These are phyloP conservation scores for Balanococcus diminutus DNA, from an alignment of 2,888 invertebrate species.

Conservation along the genomic window DNA sequence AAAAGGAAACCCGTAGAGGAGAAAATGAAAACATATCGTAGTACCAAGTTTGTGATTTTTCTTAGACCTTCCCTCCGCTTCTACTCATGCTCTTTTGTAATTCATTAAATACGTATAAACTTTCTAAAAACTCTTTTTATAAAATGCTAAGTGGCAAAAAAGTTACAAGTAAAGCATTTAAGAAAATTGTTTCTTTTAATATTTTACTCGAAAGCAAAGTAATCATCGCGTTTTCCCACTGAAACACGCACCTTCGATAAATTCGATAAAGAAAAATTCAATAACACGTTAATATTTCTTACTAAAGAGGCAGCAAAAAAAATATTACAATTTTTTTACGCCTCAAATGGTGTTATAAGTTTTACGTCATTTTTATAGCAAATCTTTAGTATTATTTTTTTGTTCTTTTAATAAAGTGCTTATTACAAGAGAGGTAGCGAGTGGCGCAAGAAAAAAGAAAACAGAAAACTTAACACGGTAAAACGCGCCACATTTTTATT, in stretches of 20 bases:
- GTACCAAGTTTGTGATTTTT: slow-evolving; percentile 40
- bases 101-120: slow-evolving; percentile 35
- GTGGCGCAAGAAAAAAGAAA: not conserved
- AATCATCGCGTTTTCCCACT: slow-evolving; percentile 7
- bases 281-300: slow-evolving; percentile 16
- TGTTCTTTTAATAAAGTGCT: slow-evolving; percentile 19
- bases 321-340: slow-evolving; percentile 20
- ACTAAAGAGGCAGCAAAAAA: not conserved
- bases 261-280: slow-evolving; percentile 12
- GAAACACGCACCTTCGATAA: slow-evolving; percentile 33
- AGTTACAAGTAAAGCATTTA: slow-evolving; percentile 38
- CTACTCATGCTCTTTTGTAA: not conserved
- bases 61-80: not conserved
- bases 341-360: slow-evolving; percentile 28
- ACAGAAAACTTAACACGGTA: not conserved
- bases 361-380: slow-evolving; percentile 33
- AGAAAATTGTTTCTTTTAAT: slow-evolving; percentile 43
- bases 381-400: slow-evolving; percentile 34
- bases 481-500: slow-evolving; percentile 14
- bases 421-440: slow-evolving; percentile 4
- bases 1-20: not conserved
- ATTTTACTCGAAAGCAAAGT: slow-evolving; percentile 29
- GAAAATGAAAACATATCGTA: slow-evolving; percentile 41
- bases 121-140: slow-evolving; percentile 38
- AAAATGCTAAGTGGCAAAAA: slow-evolving; percentile 30